These are phyloP conservation scores for Parelbella ahira DNA, from an alignment of 2,888 invertebrate species.

Conservation along the genomic window DNA sequence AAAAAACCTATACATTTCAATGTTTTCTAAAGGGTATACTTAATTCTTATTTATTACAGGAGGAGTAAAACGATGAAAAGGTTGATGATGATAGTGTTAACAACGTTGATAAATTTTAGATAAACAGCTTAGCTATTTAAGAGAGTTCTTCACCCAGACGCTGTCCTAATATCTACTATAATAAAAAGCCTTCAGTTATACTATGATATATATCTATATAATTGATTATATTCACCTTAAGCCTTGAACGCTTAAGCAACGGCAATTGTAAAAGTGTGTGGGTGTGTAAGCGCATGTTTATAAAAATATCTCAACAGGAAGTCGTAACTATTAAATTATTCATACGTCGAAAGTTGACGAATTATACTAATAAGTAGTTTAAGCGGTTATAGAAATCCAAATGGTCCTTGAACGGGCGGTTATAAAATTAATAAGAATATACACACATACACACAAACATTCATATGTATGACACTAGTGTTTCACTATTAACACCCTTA, in stretches of 20 bases:
- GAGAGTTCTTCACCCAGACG: no score
- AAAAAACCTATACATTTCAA: no score
- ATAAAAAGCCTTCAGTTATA: neutral
- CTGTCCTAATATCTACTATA: no score
- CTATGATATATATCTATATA: slow-evolving; percentile 2
- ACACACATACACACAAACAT: slow-evolving; percentile 1
- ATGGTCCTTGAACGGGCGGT: slow-evolving; percentile 6
- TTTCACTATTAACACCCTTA: no score
- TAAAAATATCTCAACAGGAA: no score
- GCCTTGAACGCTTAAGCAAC: slow-evolving; percentile 11
- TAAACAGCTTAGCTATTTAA: no score
- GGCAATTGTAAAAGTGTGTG: slow-evolving; percentile 13
- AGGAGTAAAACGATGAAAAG: no score
- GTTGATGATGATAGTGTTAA: no score
- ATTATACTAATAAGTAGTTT: slow-evolving; percentile 8
- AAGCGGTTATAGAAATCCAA: slow-evolving; percentile 1
- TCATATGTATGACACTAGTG: neutral
- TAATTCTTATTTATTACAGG: no score
- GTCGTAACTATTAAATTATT: slow-evolving; percentile 18
- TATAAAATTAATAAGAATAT: neutral
- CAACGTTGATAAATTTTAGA: no score
- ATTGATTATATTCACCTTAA: no score
- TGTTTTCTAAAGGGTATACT: no score
- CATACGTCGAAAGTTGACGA: slow-evolving; percentile 19
- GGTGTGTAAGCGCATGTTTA: slow-evolving; percentile 16